phyloP scores from a whole-genome alignment of 2,797 vertebrate species.

The Schizothorax lantsangensis region DNA sequence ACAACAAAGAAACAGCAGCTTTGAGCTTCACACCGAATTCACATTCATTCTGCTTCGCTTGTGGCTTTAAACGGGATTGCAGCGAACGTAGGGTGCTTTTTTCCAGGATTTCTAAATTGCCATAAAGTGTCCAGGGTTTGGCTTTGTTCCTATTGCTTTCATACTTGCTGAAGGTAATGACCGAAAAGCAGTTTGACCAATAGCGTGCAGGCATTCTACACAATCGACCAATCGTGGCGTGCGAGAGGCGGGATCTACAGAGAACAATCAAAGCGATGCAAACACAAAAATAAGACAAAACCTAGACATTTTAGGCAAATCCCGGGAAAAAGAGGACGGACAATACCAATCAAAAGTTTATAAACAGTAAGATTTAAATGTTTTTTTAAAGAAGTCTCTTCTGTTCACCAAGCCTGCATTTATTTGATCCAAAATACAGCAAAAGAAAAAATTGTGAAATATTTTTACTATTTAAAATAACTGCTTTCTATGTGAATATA shows the following conservation, averaged over 20 bases:
- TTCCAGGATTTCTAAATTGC: not conserved
- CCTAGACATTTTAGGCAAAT: not conserved
- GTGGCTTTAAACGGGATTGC: not conserved
- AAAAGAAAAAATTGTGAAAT: too few relatives aligned
- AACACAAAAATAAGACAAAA: not conserved
- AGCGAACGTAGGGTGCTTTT: not conserved
- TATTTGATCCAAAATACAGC: too few relatives aligned
- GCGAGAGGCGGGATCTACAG: not conserved
- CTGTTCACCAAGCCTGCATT: too few relatives aligned
- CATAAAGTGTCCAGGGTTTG: not conserved
- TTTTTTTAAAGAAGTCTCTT: too few relatives aligned
- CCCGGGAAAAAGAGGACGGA: too few relatives aligned
- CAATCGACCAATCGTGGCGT: too few relatives aligned
- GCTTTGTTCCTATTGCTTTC: not conserved
- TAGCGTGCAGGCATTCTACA: not conserved
- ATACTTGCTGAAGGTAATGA: not conserved
- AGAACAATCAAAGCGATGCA: not conserved
- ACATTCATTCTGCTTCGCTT: not conserved
- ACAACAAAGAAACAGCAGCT: not conserved
- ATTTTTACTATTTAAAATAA: too few relatives aligned
- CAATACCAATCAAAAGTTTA: not conserved
- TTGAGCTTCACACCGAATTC: not conserved
- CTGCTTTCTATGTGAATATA: too few relatives aligned
- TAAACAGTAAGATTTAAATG: not conserved
- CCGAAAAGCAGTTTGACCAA: not conserved